Evolutionary conservation across 2,888 invertebrate genomes (phyloP), one percentile per base, ranked within the genome.

Genomic region (Idaea straminata): DNA sequence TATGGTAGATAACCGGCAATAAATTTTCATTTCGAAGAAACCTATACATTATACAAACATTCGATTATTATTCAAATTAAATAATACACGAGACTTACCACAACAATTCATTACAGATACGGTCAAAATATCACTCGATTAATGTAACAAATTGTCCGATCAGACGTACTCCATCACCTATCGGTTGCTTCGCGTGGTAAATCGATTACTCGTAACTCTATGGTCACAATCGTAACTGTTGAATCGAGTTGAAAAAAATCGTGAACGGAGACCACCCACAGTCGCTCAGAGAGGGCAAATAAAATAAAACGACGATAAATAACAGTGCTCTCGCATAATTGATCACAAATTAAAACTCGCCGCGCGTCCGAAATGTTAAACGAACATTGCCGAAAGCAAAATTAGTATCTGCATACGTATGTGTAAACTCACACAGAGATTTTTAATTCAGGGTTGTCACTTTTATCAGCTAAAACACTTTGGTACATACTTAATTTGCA

Each of bases 301-400:
- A 88, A 92, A 91, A 92, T 89, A 91, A 92, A 92, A 92, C 89
- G 85, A 87, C 88, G 84, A 92, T 91, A 91, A 91, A 92, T 91
- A 91, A 92, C 90, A 87, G 88, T 85, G 89, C 87, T 85, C 87
- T 86, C 89, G 91, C 91, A 92, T 92, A 92, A 92, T 92, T 92
- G 92, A 92, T 91, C 91, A 92, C 92, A 92, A 92, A 92, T 92
- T 92, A 92, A 92, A 92, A 92, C 87, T 88, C 86, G 89, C 84
- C 83, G 85, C 87, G 88, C 88, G 91, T 87, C 88, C 90, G 84
- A 88, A 89, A 91, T 84, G 88, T 90, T 91, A 86, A 89, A 87
- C 85, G 88, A 76, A 85, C 84, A 83, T 85, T 81, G 89, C 90
- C 89, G 89, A 88, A 86, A 90, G 89, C 91, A 79, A 89, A 91